Conservation (phyloP, 2,113 vertebrate genomes). For the Tragulus kanchil region DNA sequence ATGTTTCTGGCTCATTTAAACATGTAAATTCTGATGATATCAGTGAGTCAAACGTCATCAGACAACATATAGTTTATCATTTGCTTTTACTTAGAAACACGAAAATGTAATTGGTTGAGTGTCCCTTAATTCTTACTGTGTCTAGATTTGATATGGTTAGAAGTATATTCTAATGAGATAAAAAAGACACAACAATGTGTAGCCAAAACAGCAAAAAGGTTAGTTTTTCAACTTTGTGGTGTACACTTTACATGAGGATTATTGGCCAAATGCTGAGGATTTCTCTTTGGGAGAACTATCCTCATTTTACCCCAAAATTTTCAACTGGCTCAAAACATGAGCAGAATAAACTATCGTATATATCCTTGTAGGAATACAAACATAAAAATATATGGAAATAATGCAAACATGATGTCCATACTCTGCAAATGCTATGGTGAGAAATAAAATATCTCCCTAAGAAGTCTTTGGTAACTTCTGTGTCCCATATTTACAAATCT, state of each 20-base stretch:
- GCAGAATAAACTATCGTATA: not conserved
- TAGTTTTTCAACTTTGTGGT: not conserved
- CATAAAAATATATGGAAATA: not conserved
- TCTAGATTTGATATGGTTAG: not conserved
- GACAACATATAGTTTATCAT: not conserved
- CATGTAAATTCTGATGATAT: not conserved
- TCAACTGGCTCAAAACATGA: not conserved
- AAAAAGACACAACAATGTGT: not conserved
- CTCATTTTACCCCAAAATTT: not conserved
- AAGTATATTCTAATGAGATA: not conserved
- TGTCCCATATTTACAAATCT: not conserved
- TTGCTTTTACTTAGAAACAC: not conserved
- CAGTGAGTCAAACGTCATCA: not conserved
- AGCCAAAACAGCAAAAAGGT: not conserved
- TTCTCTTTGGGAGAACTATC: not conserved
- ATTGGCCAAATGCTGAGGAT: not conserved
- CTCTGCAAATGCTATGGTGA: not conserved
- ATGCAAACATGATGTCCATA: not conserved
- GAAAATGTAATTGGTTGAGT: not conserved
- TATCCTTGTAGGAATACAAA: not conserved
- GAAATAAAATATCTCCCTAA: not conserved
- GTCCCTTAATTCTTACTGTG: not conserved
- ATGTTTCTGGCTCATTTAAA: not conserved
- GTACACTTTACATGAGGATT: not conserved
- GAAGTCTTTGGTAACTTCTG: not conserved